Conservation (phyloP, 2,797 vertebrate genomes). For the Synanceia verrucosa region DNA sequence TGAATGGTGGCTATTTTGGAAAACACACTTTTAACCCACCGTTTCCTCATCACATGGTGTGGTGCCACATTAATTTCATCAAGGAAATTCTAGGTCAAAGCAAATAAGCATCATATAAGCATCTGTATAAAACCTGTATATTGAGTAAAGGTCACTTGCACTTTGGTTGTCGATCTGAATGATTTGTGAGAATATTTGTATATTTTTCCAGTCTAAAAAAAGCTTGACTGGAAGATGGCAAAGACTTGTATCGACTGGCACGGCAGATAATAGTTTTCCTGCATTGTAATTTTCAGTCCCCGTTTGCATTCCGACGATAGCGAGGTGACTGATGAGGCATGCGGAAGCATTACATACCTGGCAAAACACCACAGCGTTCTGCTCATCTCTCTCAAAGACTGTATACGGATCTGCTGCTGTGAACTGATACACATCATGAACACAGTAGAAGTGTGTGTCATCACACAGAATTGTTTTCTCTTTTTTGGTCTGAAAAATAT, state of each 20-base stretch:
- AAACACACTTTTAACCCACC: conserved; percentile 4
- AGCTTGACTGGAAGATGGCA: background rate
- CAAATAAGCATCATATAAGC: conserved; percentile 4
- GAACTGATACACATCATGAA: conserved; percentile 20
- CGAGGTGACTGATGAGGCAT: conserved; percentile 48
- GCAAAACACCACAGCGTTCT: conserved; percentile 8
- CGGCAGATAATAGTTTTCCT: conserved; percentile 47
- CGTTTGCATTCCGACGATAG: conserved; percentile 21
- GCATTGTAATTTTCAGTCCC: conserved; percentile 32
- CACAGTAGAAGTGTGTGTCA: background rate
- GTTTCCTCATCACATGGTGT: conserved; percentile 7
- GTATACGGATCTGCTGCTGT: conserved; percentile 32
- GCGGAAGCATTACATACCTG: conserved; percentile 44
- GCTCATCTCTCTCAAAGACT: conserved; percentile 19
- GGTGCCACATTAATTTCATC: conserved; percentile 7
- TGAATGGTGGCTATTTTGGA: conserved; percentile 48
- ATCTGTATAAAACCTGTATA: conserved; percentile 26
- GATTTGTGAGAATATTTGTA: conserved; percentile 10
- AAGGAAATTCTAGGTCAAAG: conserved; percentile 14
- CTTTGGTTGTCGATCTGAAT: background rate
- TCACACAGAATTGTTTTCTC: background rate
- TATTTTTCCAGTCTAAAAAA: background rate
- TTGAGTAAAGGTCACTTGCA: background rate
- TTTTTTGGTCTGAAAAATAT: background rate
- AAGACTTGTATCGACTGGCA: conserved; percentile 37